Evolutionary conservation across 2,888 invertebrate genomes (phyloP).

Genomic region (Ceramica pisi): DNA sequence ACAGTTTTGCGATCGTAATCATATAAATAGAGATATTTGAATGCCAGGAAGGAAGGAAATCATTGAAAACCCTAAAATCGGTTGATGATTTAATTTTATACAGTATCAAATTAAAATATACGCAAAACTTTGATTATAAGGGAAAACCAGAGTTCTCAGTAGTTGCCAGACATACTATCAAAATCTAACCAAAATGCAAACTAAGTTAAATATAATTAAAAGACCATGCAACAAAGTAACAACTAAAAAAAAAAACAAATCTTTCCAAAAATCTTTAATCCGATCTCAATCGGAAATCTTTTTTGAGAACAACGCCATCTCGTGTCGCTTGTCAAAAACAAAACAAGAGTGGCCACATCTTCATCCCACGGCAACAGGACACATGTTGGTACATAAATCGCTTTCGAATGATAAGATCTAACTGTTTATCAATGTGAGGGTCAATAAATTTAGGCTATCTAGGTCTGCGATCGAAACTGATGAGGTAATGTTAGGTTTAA

Average conservation of each 20-base stretch:
- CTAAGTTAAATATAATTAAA: background rate
- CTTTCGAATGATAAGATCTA: conserved; percentile 60
- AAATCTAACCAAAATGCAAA: background rate
- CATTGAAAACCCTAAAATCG: background rate
- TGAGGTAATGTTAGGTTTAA: conserved; percentile 53
- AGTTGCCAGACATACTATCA: background rate
- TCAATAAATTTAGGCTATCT: conserved; percentile 63
- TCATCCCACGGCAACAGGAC: conserved; percentile 62
- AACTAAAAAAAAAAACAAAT: conserved; percentile 16
- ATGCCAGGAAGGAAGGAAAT: background rate
- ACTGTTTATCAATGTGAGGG: conserved; percentile 63
- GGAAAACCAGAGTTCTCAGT: background rate
- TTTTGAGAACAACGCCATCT: conserved; percentile 62
- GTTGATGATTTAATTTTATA: background rate
- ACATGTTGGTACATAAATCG: conserved; percentile 63
- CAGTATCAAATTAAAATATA: background rate
- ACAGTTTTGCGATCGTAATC: background rate
- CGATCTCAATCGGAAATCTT: conserved; percentile 38
- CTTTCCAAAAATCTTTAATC: conserved; percentile 32
- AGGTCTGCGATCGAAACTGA: conserved; percentile 56
- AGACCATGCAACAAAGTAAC: background rate
- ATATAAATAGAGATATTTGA: background rate
- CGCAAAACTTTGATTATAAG: background rate
- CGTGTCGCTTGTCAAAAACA: conserved; percentile 46
- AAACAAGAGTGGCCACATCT: conserved; percentile 58